These are phyloP conservation scores for Lepidocolaptes lacrymiger DNA, from an alignment of 2,797 vertebrate genomes.

Conservation along the genomic window DNA sequence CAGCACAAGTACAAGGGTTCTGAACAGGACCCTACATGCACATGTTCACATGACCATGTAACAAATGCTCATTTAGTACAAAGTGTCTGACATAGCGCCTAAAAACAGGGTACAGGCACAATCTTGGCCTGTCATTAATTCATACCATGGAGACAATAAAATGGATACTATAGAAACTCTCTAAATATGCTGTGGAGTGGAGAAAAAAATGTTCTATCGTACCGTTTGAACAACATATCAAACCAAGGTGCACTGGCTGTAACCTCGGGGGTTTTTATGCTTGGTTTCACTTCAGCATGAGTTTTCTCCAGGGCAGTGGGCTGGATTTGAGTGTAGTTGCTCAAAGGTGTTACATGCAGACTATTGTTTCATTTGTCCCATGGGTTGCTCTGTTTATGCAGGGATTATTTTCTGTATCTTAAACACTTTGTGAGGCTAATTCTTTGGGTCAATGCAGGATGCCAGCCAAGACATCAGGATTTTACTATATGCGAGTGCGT, in stretches of 20 bases:
- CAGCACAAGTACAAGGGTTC: neutral
- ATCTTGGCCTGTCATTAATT: neutral
- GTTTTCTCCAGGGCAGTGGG: neutral
- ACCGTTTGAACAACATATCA: accelerated
- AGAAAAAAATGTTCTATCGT: neutral
- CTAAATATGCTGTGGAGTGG: neutral
- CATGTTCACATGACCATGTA: neutral
- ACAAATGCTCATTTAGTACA: neutral
- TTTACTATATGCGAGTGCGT: neutral
- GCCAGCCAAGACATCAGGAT: neutral
- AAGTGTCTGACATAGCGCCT: neutral
- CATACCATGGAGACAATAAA: neutral
- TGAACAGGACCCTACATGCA: neutral
- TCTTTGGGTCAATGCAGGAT: neutral
- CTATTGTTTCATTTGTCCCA: neutral
- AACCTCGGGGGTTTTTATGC: accelerated
- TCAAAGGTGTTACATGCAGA: neutral
- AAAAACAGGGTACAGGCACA: neutral
- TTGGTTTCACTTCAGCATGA: neutral
- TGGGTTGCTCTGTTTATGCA: neutral
- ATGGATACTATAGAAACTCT: neutral
- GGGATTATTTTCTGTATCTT: neutral
- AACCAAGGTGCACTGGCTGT: neutral
- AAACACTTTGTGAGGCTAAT: neutral
- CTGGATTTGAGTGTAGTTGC: neutral